These are phyloP conservation scores for Prionailurus viverrinus DNA, from an alignment of 2,113 vertebrate genomes.

Conservation along the genomic window DNA sequence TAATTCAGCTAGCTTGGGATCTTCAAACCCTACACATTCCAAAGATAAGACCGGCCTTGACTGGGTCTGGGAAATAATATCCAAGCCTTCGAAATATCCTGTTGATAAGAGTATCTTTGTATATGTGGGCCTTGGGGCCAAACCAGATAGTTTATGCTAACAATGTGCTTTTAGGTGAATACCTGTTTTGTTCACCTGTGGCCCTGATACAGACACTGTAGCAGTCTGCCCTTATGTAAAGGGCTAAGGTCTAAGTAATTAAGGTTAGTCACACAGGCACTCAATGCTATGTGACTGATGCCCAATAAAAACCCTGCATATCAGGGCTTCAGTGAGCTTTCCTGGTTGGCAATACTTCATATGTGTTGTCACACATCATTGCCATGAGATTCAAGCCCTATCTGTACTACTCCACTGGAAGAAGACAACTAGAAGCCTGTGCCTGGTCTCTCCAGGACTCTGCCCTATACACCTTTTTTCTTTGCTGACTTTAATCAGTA, in stretches of 20 bases:
- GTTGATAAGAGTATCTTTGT: neutral
- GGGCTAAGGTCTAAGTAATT: neutral
- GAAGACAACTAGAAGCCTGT: neutral
- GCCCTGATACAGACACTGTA: neutral
- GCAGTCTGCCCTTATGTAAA: neutral
- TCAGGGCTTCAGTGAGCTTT: neutral
- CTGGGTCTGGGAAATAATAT: neutral
- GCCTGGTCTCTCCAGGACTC: neutral
- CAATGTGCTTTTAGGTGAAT: neutral
- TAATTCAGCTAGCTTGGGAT: neutral
- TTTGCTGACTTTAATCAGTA: neutral
- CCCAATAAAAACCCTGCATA: neutral
- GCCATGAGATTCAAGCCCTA: neutral
- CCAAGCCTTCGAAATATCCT: neutral
- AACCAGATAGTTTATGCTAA: conserved; percentile 11
- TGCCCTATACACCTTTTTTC: neutral
- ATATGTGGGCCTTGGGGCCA: neutral
- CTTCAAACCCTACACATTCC: neutral
- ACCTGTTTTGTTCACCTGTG: neutral
- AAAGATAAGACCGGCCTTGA: neutral
- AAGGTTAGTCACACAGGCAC: conserved; percentile 6
- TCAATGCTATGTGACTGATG: neutral
- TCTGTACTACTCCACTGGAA: neutral
- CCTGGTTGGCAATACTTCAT: neutral
- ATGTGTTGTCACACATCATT: neutral